These are phyloP conservation scores for Suillia variegata DNA, from an alignment of 2,888 invertebrate genomes.

Conservation along the genomic window DNA sequence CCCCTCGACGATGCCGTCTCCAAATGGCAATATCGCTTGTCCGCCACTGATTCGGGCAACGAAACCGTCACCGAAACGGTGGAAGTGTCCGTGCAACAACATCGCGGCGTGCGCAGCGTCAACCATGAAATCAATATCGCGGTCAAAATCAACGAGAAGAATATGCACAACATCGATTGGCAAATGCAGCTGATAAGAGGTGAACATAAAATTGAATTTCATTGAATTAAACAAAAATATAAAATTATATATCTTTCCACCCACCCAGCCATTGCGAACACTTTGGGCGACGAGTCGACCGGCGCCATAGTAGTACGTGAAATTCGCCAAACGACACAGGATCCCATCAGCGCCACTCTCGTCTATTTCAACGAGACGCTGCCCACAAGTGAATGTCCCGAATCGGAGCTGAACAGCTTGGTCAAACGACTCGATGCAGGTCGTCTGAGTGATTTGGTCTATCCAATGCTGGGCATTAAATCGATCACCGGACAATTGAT, in stretches of 20 bases:
- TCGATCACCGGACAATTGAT: slow-evolving; percentile 71
- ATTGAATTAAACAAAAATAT: slow-evolving; percentile 40
- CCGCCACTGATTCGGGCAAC: slow-evolving; percentile 81
- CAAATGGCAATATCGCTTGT: slow-evolving; percentile 78
- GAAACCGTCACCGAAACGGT: slow-evolving; percentile 73
- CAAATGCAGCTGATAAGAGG: slow-evolving; percentile 72
- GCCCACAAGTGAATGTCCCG: slow-evolving; percentile 76
- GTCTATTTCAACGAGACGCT: slow-evolving; percentile 82
- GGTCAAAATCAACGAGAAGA: slow-evolving; percentile 70
- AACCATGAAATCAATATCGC: slow-evolving; percentile 82
- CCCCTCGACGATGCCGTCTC: slow-evolving; percentile 83
- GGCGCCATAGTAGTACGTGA: slow-evolving; percentile 57
- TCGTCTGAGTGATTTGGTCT: slow-evolving; percentile 68
- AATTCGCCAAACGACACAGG: slow-evolving; percentile 53
- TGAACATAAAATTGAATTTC: too few species aligned
- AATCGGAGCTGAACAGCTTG: slow-evolving; percentile 72
- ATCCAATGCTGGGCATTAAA: slow-evolving; percentile 70
- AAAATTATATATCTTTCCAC: slow-evolving; percentile 26
- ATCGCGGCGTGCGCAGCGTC: slow-evolving; percentile 76
- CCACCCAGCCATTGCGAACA: slow-evolving; percentile 54
- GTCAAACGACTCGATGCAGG: slow-evolving; percentile 62
- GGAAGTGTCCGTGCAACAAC: slow-evolving; percentile 81
- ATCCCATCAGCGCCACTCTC: slow-evolving; percentile 66
- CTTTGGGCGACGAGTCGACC: slow-evolving; percentile 59
- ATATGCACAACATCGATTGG: slow-evolving; percentile 77